Conservation (phyloP, 2,888 invertebrate genomes). For the Thalpophila matura region DNA sequence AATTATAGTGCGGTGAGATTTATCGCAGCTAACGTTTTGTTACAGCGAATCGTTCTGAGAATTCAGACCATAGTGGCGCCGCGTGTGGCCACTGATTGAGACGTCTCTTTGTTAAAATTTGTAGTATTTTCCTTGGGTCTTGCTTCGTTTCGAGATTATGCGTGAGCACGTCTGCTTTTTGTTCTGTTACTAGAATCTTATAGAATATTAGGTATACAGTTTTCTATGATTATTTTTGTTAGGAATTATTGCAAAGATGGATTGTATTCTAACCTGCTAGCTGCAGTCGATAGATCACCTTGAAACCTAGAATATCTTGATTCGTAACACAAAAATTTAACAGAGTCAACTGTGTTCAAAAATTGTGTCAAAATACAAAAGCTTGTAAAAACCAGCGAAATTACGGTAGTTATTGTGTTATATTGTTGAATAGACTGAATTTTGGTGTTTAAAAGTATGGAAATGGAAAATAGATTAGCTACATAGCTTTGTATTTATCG, state of each 20-base stretch:
- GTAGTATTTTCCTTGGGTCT: conserved; percentile 27
- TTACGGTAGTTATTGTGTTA: too few species aligned
- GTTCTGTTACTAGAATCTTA: not conserved
- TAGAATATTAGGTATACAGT: not conserved
- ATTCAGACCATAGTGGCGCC: conserved; percentile 34
- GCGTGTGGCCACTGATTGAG: conserved; percentile 65
- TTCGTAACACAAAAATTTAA: too few species aligned
- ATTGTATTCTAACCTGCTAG: not conserved
- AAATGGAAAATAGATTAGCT: too few species aligned
- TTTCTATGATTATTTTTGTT: not conserved
- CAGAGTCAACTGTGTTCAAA: too few species aligned
- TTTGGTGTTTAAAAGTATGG: too few species aligned
- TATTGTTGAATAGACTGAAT: too few species aligned
- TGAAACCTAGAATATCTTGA: too few species aligned
- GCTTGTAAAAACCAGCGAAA: too few species aligned
- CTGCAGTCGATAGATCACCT: too few species aligned
- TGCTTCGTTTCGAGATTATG: conserved; percentile 27
- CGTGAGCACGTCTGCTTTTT: conserved; percentile 22
- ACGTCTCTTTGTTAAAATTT: conserved; percentile 48
- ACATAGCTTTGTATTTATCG: too few species aligned
- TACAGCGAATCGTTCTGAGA: conserved; percentile 55
- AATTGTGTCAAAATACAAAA: too few species aligned
- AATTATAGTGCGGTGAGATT: conserved; percentile 85
- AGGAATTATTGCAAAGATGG: not conserved
- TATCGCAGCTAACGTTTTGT: conserved; percentile 71